phyloP scores from a whole-genome alignment of 2,888 invertebrate species.

The Cyclophora punctaria region DNA sequence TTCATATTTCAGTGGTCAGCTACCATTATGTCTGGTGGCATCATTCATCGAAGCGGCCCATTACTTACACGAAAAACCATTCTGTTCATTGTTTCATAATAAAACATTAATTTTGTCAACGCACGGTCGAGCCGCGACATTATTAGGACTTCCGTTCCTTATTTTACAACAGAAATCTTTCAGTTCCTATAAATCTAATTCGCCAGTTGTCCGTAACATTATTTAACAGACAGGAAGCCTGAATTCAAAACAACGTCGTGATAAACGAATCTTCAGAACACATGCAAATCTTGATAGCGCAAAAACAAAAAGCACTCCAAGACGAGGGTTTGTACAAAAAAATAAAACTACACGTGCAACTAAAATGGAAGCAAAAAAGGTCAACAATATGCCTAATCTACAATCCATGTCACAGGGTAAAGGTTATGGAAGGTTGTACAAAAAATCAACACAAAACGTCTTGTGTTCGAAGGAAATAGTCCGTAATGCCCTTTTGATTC shows the following conservation, averaged over 20 bases:
- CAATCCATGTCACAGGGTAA: constrained; percentile 74
- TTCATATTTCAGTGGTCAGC: constrained; percentile 30
- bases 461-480: constrained; percentile 54
- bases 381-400: constrained; percentile 75
- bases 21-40: constrained; percentile 41
- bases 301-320: constrained; percentile 57
- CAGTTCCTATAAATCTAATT: constrained; percentile 36
- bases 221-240: constrained; percentile 36
- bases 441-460: constrained; percentile 60
- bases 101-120: constrained; percentile 71
- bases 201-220: constrained; percentile 23
- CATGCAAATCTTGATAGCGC: constrained; percentile 52
- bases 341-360: constrained; percentile 63
- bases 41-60: constrained; percentile 53
- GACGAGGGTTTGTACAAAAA: constrained; percentile 43
- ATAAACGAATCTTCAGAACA: constrained; percentile 35
- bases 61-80: constrained; percentile 59
- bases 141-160: constrained; percentile 66
- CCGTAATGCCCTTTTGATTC: constrained; percentile 36
- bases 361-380: constrained; percentile 64
- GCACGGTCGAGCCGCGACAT: constrained; percentile 50
- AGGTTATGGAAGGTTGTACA: constrained; percentile 72
- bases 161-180: constrained; percentile 32
- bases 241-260: constrained; percentile 32
- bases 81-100: constrained; percentile 72